phyloP scores from a whole-genome alignment of 53 echinoderm and acorn worm genomes.

The Antedon mediterranea region DNA sequence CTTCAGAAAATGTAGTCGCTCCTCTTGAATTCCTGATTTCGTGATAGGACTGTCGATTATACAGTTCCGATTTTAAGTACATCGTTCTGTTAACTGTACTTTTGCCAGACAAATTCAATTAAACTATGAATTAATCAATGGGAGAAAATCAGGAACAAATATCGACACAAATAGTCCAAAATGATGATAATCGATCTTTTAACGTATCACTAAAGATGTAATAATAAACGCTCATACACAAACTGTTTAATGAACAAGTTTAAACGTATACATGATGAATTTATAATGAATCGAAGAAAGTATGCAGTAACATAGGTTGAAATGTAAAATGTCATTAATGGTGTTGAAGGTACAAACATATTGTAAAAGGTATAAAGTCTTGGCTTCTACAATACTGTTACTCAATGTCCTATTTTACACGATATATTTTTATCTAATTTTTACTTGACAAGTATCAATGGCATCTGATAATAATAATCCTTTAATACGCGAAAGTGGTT shows the following conservation, averaged over 20 bases:
- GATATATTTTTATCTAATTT: background rate
- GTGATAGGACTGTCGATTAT: background rate
- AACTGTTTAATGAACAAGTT: background rate
- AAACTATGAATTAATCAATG: background rate
- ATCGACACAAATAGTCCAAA: background rate
- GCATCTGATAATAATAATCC: no score
- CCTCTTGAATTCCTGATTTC: background rate
- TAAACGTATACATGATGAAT: background rate
- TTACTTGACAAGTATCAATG: background rate
- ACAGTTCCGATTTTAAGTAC: background rate
- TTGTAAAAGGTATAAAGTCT: background rate
- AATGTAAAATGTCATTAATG: background rate
- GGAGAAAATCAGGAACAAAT: background rate
- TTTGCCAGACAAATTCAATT: background rate
- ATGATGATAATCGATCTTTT: background rate
- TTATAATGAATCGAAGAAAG: background rate
- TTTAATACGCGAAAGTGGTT: no score
- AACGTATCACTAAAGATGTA: background rate
- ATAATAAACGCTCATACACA: background rate
- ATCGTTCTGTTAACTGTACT: background rate
- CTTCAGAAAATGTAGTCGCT: background rate
- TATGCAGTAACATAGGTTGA: background rate
- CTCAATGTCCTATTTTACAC: background rate
- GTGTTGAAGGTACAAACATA: background rate
- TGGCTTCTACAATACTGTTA: background rate